A percentile compares a stretch with the other conserved stretches of the same genome.
phyloP scores from a whole-genome alignment of 2,113 vertebrate genomes.

The Microtus pennsylvanicus region DNA sequence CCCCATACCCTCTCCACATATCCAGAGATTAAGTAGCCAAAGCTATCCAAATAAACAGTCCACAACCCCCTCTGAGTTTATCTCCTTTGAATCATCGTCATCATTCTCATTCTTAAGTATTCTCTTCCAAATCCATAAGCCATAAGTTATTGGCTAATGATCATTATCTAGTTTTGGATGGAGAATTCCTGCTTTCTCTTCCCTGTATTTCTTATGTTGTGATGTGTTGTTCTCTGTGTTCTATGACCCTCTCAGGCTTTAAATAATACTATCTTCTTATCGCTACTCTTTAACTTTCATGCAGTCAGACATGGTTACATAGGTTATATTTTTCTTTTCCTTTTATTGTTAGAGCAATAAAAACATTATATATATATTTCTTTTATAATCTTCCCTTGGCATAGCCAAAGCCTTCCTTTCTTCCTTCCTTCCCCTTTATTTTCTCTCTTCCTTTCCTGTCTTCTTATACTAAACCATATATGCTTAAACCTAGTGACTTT shows the following conservation, averaged over 20 bases:
- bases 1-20: accelerated
- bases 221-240: accelerated
- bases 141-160: background rate
- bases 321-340: background rate
- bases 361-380: too few species aligned
- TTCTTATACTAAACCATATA: background rate
- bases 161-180: background rate
- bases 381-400: background rate
- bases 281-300: background rate
- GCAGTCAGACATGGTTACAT: background rate
- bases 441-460: background rate
- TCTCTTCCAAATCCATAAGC: background rate
- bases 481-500: accelerated
- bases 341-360: too few species aligned
- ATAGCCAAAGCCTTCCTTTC: background rate
- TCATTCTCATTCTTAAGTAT: too few species aligned
- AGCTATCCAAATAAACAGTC: background rate
- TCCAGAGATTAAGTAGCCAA: too few species aligned
- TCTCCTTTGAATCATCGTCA: background rate
- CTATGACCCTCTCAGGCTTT: background rate
- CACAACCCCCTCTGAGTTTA: background rate
- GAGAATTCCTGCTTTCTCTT: background rate
- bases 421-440: background rate
- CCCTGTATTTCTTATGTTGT: background rate
- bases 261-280: accelerated